Evolutionary conservation across 2,113 vertebrate genomes (phyloP), one percentile per base, ranked within the genome.

Genomic region (Petroica traversi): DNA sequence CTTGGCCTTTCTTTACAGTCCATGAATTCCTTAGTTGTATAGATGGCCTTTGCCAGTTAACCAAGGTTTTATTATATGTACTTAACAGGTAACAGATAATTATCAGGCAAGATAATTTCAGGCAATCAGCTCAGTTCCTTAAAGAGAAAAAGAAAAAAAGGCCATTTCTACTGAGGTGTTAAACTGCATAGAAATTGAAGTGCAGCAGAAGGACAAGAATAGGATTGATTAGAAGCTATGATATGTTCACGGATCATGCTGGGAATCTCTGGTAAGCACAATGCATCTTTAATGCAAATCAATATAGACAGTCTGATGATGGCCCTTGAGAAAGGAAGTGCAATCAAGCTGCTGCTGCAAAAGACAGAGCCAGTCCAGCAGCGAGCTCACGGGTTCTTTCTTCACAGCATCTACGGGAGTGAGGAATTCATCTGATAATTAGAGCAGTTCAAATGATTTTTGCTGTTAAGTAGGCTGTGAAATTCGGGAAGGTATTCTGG

Each of bases 151-250:
- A 64, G 29, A 19, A 66, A 81, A 67, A 74, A 59, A 71, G 19
- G 31, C 2, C 4, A 52, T 69, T 88, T 93, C 67, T 90, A 19
- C 43, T 17, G 24, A 92, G 91, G 58, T 94, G 83, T 88, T 95
- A 92, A 82, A 36, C 52, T 85, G 73, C 67, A 73, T 5, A 87
- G 76, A 93, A 91, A 90, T 45, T 74, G 87, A 79, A 94, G 52
- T 0, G 0, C 45, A 89, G 51, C 19, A 59, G 62, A 71, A 75
- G 58, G 85, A 92, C 87, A 97, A 97, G 89, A 97, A 96, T 95
- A 78, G 91, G 80, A 94, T 93, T 97, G 97, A 97, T 97, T 97
- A 91, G 91, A 77, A 96, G 83, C 92, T 95, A 63, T 86, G 92
- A 92, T 93, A 89, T 24, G 36, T 92, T 92, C 92, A 85, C 9